Evolutionary conservation across 2,797 vertebrate genomes (phyloP), one percentile per base, ranked within the genome.

Genomic region (Brachyalestes nurse): DNA sequence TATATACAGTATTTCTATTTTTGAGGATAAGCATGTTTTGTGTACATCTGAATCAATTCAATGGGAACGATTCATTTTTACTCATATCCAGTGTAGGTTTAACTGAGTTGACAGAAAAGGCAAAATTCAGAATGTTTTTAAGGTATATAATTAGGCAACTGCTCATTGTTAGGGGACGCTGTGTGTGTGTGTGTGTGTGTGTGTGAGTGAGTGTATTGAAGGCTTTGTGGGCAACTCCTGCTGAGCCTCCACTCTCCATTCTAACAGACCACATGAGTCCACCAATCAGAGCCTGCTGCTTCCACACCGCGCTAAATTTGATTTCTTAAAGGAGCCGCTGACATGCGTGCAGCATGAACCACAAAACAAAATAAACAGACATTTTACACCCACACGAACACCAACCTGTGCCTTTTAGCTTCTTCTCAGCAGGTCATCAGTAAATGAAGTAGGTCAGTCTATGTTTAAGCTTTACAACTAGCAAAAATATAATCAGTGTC

Each of bases 311-410:
- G 93, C 91, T 90, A 85, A 72, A 93, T 95, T 95, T 92, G 93
- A 94, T 92, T 93, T 91, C 91, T 95, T 95, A 94, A 95, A 95
- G 94, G 87, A 57, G 82, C 91, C 91, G 88, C 21, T 81, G 85
- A 70, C 69, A 55, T 23, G 55, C 45, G 23, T 34, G 7, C 42
- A 7, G 19, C n/a, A 87, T 90, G 89, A 91, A 88, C 90, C 90
- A 86, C 87, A 53, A 19, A 9, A 19, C 10, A 38, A 65, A 51
- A 12, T 12, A 61, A 12, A 47, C 12, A 12, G 45, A 12, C 45
- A 47, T 47, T 47, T 47, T 12, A 12, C 45, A 45, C 42, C 1
- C 6, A 45, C 2, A 25, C 6, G 21, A 28, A 62, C 23, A 34
- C 25, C 25, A 62, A 34, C 0, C 28, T 47, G 45, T 12, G 47